phyloP scores from a whole-genome alignment of 2,113 vertebrate species.

The Cyanoramphus novaezelandiae region DNA sequence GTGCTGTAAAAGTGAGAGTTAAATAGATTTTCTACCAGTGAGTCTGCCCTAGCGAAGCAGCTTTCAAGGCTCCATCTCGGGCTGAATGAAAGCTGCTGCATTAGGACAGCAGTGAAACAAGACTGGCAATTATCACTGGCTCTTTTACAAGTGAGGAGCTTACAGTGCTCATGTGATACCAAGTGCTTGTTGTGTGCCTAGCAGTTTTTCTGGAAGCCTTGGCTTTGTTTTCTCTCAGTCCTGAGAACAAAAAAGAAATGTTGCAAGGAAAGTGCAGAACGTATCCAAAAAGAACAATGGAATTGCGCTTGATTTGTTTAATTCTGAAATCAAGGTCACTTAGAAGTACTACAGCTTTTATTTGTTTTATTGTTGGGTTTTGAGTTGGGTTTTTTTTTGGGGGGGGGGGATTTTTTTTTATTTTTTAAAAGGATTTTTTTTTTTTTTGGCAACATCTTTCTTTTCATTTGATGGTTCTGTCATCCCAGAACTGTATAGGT shows the following conservation, averaged over 20 bases:
- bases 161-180: neutral
- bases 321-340: constrained; percentile 85
- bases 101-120: neutral
- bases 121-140: constrained; percentile 45
- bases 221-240: constrained; percentile 9
- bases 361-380: constrained; percentile 45
- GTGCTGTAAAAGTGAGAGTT: neutral
- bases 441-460: constrained; percentile 78
- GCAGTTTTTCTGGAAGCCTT: constrained; percentile 36
- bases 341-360: constrained; percentile 75
- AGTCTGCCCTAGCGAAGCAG: neutral
- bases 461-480: constrained; percentile 80
- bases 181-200: neutral
- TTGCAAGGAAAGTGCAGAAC: constrained; percentile 65
- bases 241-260: constrained; percentile 61
- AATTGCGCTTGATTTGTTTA: constrained; percentile 73
- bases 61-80: neutral
- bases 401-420: neutral
- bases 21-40: neutral
- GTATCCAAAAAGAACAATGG: constrained; percentile 73
- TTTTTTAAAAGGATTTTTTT: neutral
- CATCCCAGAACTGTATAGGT: constrained; percentile 79
- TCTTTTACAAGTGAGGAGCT: neutral
- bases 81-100: neutral
- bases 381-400: neutral